Base-by-base conservation (phyloP, 2,888 invertebrate genomes). In the Amphipoea oculea region DNA sequence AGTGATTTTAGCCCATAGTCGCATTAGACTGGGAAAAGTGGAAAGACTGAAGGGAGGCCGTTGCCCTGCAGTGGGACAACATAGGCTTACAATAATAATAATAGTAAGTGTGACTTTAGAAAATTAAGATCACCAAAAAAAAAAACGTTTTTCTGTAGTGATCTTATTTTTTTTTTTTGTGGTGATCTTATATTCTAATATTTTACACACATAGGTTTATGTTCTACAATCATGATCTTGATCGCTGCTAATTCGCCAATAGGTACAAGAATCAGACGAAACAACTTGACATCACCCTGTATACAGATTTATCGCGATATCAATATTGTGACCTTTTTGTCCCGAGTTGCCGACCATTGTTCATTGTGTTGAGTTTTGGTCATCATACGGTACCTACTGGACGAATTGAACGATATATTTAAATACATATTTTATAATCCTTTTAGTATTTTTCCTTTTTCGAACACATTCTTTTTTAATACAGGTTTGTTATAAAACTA, bases 261-360 rank as follows among this genome's bases (percentile, higher is more conserved):
- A 54, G 29, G 20, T 36, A 36, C 48, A 57, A 57, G 57, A n/a
- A 1, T 60, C 11, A 60, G 57, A n/a, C 17, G n/a, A 5, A 71
- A 40, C n/a, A n/a, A 11, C 11, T 40, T 76, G 11, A 7, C 42
- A 88, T 72, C 95, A 93, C 3, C 88, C 93, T 94, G 93, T 95
- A 92, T 83, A 85, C 57, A 89, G 88, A 92, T 93, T 91, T 92
- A 94, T 93, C 92, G 90, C 87, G 93, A 93, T 95, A 96, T 95
- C 93, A 95, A 96, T 95, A 95, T 95, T 96, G 95, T 96, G 96
- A 96, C 95, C 96, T 96, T 96, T 95, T 95, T 95, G 94, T 96
- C 54, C 68, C 54, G 86, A 75, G 86, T 63, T 86, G 91, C 94
- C 91, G 88, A 91, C 92, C 92, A 96, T 96, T 96, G 96, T 96